Base-by-base conservation (phyloP, 2,888 invertebrate genomes). In the Parasteatoda lunata region DNA sequence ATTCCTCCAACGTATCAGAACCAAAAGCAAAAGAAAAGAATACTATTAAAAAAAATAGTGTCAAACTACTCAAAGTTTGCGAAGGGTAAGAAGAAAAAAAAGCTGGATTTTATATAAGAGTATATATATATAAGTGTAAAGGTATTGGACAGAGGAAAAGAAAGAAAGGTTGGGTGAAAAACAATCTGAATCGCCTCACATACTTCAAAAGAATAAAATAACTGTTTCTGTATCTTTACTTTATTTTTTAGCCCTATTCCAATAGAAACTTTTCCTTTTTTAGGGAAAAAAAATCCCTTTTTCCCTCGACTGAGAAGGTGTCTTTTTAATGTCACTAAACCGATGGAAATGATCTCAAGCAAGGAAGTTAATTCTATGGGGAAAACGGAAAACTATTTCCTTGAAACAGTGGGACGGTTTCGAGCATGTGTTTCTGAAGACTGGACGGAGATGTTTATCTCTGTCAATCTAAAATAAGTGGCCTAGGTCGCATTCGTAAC, bases 51-150 rank as follows among this genome's bases (percentile, higher is more conserved):
- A 71, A 75, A 66, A 81, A 86, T 77, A 75, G 54, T 86, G 85
- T 81, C 85, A 86, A 86, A 86, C 80, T 80, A 81, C 80, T 86
- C 72, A 76, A 86, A 86, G 77, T 86, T 86, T 86, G 77, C 69
- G 66, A 77, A 77, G n/a, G 68, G 76, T 54, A 65, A 66, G 77
- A 65, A 66, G 77, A 80, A 77, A 81, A 75, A 30, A 30, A 30
- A 30, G 30, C 76, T 76, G 71, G 77, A 66, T 77, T 86, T 49
- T 81, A 72, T 77, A 77, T 68, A 64, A 48, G 45, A 47, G 64
- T 75, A 75, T 69, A 84, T 75, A 75, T 69, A 84, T 80, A 49
- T 51, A 45, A 49, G 73, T 78, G 48, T 64, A 64, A 75, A 75
- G 15, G 59, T 59, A 59, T 6, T 30, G 30, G 66, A 73, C 49